A percentile compares a stretch with the other conserved stretches of the same genome.
Conservation (phyloP, 1,140 invertebrate genomes). For the Plutomurus gul region DNA sequence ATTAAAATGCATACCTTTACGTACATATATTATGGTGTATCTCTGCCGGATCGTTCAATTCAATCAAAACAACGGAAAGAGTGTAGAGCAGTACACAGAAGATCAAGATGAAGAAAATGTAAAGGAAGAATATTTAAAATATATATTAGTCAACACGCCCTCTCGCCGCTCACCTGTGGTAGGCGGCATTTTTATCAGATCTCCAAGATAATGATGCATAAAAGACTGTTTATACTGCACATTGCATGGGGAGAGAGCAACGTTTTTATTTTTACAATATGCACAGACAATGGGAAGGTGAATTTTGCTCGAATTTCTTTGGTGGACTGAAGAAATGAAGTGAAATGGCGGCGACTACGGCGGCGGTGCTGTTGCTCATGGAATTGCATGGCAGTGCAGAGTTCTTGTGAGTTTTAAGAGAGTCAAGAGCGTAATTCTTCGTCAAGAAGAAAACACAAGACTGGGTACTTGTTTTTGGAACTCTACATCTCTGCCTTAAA, state of each 20-base stretch:
- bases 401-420: background rate
- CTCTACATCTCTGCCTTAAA: slow-evolving; percentile 26
- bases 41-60: too few species aligned
- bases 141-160: background rate
- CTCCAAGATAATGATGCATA: background rate
- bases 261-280: slow-evolving; percentile 16
- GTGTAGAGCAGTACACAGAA: too few species aligned
- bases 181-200: background rate
- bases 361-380: background rate
- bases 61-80: too few species aligned
- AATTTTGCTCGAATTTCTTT: background rate
- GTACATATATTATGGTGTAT: too few species aligned
- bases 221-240: background rate
- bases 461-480: slow-evolving; percentile 24
- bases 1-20: too few species aligned
- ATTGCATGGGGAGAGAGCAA: slow-evolving; percentile 6
- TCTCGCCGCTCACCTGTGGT: background rate
- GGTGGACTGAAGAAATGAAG: background rate
- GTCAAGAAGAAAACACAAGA: background rate
- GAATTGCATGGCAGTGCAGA: background rate
- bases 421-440: too few species aligned
- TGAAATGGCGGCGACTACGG: background rate
- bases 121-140: too few species aligned
- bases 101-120: too few species aligned
- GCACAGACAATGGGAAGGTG: background rate